Base-by-base conservation (phyloP, 2,888 invertebrate species). In the Caenorhabditis becei region DNA sequence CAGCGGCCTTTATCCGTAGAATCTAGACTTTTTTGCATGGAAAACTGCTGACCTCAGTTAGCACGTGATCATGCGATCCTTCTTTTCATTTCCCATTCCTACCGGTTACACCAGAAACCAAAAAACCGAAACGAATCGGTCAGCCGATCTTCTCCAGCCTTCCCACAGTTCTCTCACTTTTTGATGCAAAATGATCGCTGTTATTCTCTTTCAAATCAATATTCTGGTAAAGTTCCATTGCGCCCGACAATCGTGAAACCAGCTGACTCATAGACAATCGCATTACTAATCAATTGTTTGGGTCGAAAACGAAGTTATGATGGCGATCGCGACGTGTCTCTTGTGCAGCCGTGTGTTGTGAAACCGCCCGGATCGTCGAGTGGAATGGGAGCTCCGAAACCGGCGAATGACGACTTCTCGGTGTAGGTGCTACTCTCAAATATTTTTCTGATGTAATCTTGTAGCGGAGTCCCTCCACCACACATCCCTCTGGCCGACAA, bases 201-300 rank as follows among this genome's bases (percentile, higher is more conserved):
- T 75, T 66, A 67, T 75, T 66, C 75, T 75, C 61, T 66, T 75
- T 75, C 75, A 75, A 75, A 61, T 75, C 53, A 75, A 66, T 75
- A 53, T 75, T 66, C 61, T 75, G 75, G 75, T 75, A 11, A 63
- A 18, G n/a, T 16, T 26, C n/a, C 23, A n/a, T 37, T 51, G 11
- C 14, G 14, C 41, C 11, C 14, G 41, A 32, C 14, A 10, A 3
- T n/a, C 16, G 5, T 35, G 8, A 18, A 28, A 1, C 24, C 20
- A 37, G 5, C 41, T 56, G 8, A 61, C 32, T 41, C 7, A 35
- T 47, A 75, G 75, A 54, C 75, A 14, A 51, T 75, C 18, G 32
- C 75, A 23, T n/a, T 75, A 1, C 26, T 75, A 16, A 16, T 66
- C 32, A n/a, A 35, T 23, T 61, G 66, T 47, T 49, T 41, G 16